Evolutionary conservation across 2,888 invertebrate genomes (phyloP), one percentile per base, ranked within the genome.

Genomic region (Agrotis clavis): DNA sequence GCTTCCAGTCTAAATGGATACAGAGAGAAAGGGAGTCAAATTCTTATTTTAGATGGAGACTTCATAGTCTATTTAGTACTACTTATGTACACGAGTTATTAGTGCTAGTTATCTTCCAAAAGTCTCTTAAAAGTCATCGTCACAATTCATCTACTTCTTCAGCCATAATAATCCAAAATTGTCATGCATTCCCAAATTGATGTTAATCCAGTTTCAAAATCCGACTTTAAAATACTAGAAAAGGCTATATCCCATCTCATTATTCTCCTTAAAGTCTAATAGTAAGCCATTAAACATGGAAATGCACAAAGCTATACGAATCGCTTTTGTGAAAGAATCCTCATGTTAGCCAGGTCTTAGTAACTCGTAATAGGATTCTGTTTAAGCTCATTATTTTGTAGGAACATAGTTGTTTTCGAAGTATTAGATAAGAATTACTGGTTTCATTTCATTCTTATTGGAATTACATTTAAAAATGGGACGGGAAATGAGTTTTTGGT

Each of bases 361-460:
- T 16, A 4, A 9, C 41, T 45, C 13, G 69, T 89, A 90, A 90
- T 88, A 87, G 89, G 89, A 89, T 90, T 89, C 11, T 83, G 53
- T 79, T 71, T 86, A 90, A 90, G 88, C 89, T 85, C 80, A 86
- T 90, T 90, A 89, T 76, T 70, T 65, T 48, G 41, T 59, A 56
- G 50, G 25, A 65, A 66, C 54, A 51, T 53, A 69, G 41, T 63
- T 56, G 63, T 65, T 67, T 45, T 18, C 62, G 56, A 41, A 50
- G 71, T 66, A 63, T 65, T 54, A 57, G 51, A 51, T 7, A 35
- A 14, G 30, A 56, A 50, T 70, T 35, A 59, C 68, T 76, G 47
- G n/a, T 57, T 45, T 51, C 25, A 64, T 64, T 67, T 41, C 16
- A 56, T 41, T 16, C 53, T 35, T 6, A 54, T 9, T 21, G 21